Conservation (phyloP, 2,113 vertebrate genomes). For the Phylloscopus trochilus region DNA sequence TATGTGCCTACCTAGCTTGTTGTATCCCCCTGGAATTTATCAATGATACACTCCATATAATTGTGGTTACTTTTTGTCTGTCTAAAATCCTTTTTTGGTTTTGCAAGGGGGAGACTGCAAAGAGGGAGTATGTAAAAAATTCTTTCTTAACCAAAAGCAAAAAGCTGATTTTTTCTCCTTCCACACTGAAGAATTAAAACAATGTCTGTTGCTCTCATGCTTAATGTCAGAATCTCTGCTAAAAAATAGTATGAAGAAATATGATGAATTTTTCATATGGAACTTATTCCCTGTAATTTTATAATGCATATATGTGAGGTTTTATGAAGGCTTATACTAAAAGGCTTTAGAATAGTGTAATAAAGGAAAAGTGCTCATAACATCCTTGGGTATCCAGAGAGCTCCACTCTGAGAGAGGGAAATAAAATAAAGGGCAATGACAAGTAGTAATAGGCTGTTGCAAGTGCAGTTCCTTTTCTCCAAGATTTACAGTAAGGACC, state of each 20-base stretch:
- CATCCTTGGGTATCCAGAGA: neutral
- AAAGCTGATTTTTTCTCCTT: neutral
- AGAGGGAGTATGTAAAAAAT: slow-evolving; percentile 40
- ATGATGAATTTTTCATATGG: slow-evolving; percentile 20
- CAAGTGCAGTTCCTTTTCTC: neutral
- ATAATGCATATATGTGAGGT: slow-evolving; percentile 19
- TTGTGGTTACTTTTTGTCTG: slow-evolving; percentile 39
- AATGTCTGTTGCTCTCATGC: slow-evolving; percentile 5
- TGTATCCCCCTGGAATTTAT: slow-evolving; percentile 55
- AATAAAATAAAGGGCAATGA: neutral
- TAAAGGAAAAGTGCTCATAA: neutral
- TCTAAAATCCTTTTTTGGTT: slow-evolving; percentile 49
- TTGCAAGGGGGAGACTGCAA: slow-evolving; percentile 1
- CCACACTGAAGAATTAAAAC: slow-evolving; percentile 35
- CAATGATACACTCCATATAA: slow-evolving; percentile 58
- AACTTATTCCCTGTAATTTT: slow-evolving; percentile 38
- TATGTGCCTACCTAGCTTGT: slow-evolving; percentile 53
- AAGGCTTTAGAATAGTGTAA: neutral
- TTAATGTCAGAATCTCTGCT: neutral
- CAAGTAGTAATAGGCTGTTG: neutral
- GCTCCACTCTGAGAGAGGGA: neutral
- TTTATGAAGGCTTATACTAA: slow-evolving; percentile 12
- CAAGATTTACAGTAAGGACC: neutral
- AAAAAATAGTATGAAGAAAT: slow-evolving; percentile 7
- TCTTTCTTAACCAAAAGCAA: slow-evolving; percentile 16